Conservation (phyloP, 2,797 vertebrate species). For the Neoniphon sammara region DNA sequence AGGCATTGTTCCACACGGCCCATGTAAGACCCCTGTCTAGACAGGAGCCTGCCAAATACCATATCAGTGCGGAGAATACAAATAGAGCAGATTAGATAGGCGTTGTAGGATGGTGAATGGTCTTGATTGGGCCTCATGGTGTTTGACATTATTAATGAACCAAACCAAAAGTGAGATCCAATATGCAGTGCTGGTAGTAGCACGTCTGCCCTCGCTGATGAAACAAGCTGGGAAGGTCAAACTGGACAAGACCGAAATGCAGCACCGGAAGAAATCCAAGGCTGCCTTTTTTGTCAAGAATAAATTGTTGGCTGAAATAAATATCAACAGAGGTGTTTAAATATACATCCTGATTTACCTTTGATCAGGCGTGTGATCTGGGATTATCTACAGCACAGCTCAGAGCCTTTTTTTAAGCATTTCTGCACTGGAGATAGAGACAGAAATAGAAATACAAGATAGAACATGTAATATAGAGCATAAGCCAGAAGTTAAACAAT, state of each 20-base stretch:
- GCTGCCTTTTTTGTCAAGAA: not conserved
- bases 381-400: not conserved
- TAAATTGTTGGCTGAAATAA: constrained; percentile 24
- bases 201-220: constrained; percentile 52
- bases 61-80: constrained; percentile 75
- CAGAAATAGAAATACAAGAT: not conserved
- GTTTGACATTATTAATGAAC: constrained; percentile 74
- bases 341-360: constrained; percentile 8
- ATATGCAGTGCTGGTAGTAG: constrained; percentile 42
- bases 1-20: constrained; percentile 67
- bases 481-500: too few relatives aligned
- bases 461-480: constrained; percentile 12
- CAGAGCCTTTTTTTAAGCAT: not conserved
- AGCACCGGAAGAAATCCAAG: constrained; percentile 54
- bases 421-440: not conserved
- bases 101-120: constrained; percentile 56
- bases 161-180: constrained; percentile 53
- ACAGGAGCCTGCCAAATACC: constrained; percentile 79
- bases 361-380: constrained; percentile 8
- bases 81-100: constrained; percentile 69
- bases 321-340: constrained; percentile 18
- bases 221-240: constrained; percentile 64
- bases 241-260: constrained; percentile 37
- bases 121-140: constrained; percentile 53
- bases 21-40: constrained; percentile 74